Percentiles rank a stretch among this genome's conserved stretches.
These are phyloP conservation scores for Beris chalybata DNA, from an alignment of 2,888 invertebrate genomes.

Conservation along the genomic window DNA sequence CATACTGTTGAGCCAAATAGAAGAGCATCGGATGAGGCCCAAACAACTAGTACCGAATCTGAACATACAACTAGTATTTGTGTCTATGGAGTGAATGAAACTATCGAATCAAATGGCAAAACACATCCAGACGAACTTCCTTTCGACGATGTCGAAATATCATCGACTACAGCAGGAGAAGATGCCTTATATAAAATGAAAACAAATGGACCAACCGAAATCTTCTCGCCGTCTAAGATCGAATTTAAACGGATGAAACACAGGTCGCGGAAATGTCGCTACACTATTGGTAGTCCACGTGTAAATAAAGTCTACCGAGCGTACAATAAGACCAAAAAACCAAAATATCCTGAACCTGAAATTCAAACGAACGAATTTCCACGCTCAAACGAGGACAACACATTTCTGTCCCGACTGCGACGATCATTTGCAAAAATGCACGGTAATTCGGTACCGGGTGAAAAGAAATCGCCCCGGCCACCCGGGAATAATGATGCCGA, in stretches of 20 bases:
- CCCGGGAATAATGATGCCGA: slow-evolving; percentile 9
- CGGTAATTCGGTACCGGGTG: neutral
- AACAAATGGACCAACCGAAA: neutral
- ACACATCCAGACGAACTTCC: neutral
- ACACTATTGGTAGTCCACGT: neutral
- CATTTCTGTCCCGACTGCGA: neutral
- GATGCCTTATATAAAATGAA: slow-evolving; percentile 13
- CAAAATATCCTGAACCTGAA: neutral
- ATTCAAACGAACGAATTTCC: neutral
- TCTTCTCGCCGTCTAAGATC: slow-evolving; percentile 16
- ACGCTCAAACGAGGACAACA: neutral
- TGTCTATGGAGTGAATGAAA: neutral
- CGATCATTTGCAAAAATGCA: slow-evolving; percentile 19
- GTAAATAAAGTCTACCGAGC: neutral
- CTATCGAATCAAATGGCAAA: neutral
- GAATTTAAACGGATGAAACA: slow-evolving; percentile 18
- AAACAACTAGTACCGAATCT: neutral
- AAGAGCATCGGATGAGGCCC: neutral
- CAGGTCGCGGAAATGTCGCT: slow-evolving; percentile 1
- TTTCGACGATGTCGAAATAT: neutral
- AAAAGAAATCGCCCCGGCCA: neutral
- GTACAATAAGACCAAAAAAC: neutral
- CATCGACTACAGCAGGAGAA: slow-evolving; percentile 1
- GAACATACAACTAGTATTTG: slow-evolving; percentile 2
- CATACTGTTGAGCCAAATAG: neutral